A percentile compares a stretch with the other conserved stretches of the same genome.
These are phyloP conservation scores for Aporophyla nigra DNA, from an alignment of 2,888 invertebrate genomes.

Conservation along the genomic window DNA sequence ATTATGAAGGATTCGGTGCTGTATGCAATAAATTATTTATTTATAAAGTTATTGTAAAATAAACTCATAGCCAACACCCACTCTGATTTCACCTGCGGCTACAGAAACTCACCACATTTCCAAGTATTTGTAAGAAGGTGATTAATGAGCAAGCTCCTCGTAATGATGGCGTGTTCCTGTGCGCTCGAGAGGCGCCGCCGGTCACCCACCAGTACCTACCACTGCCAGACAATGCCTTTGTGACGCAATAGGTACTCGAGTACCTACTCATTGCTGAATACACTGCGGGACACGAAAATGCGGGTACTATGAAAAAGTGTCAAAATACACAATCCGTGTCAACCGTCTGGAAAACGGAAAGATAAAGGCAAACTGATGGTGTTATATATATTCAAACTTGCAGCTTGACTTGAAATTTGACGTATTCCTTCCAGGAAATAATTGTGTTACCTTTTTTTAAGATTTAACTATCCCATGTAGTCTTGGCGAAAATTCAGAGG, in stretches of 20 bases:
- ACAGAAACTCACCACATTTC: neutral
- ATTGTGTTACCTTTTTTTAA: no score
- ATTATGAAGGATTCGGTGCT: neutral
- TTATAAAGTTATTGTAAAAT: neutral
- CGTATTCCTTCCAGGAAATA: no score
- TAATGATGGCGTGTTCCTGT: conserved; percentile 19
- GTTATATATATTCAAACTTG: neutral
- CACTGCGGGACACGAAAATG: conserved; percentile 13
- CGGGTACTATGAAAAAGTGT: neutral
- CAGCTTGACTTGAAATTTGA: no score
- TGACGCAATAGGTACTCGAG: conserved; percentile 15
- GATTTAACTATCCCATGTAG: no score
- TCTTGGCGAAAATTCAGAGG: no score
- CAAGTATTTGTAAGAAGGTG: conserved; percentile 11
- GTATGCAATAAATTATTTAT: neutral
- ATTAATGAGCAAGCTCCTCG: conserved; percentile 43
- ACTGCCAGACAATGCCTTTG: conserved; percentile 42
- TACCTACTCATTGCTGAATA: neutral
- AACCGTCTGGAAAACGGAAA: no score
- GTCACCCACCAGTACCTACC: neutral
- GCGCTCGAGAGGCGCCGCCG: conserved; percentile 14
- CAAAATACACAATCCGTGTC: no score
- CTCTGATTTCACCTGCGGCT: neutral
- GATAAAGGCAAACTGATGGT: neutral
- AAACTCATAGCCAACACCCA: no score